A percentile compares a stretch with the other conserved stretches of the same genome.
Evolutionary conservation across 2,797 vertebrate genomes (phyloP).

Genomic region (Myotis myotis): DNA sequence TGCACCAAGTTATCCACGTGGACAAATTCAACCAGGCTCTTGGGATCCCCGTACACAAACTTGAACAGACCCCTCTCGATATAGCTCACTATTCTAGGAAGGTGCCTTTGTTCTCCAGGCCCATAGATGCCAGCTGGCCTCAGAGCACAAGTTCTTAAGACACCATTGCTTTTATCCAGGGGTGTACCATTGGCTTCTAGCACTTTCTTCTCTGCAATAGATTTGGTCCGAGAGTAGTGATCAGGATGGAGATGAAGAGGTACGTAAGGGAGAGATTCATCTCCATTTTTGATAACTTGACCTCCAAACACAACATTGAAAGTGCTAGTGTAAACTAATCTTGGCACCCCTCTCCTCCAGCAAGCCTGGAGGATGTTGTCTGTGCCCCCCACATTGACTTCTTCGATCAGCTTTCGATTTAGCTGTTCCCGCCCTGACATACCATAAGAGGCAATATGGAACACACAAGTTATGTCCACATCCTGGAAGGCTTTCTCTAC

Average conservation of each 20-base stretch:
- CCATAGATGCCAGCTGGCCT: conserved; percentile 97
- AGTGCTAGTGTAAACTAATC: conserved; percentile 95
- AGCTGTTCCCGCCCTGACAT: conserved; percentile 98
- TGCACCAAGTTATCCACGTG: conserved; percentile 95
- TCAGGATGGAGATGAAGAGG: conserved; percentile 94
- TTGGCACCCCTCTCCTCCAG: conserved; percentile 82
- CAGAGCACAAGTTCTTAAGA: conserved; percentile 91
- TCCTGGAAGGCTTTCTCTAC: conserved; percentile 86
- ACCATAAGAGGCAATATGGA: conserved; percentile 95
- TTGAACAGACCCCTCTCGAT: conserved; percentile 92
- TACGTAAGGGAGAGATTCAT: conserved; percentile 94
- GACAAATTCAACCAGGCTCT: conserved; percentile 94
- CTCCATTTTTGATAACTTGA: conserved; percentile 92
- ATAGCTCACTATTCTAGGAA: conserved; percentile 93
- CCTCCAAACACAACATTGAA: conserved; percentile 97
- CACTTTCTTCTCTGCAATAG: conserved; percentile 94
- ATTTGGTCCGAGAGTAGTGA: conserved; percentile 97
- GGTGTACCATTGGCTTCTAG: conserved; percentile 87
- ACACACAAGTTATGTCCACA: conserved; percentile 89
- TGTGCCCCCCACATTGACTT: conserved; percentile 92
- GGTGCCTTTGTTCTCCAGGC: conserved; percentile 94
- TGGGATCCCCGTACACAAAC: conserved; percentile 92
- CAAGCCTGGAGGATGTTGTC: conserved; percentile 91
- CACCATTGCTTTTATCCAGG: conserved; percentile 76
- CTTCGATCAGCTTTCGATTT: conserved; percentile 88